Conservation (phyloP, 2,888 invertebrate genomes). For the Polyploca ridens region DNA sequence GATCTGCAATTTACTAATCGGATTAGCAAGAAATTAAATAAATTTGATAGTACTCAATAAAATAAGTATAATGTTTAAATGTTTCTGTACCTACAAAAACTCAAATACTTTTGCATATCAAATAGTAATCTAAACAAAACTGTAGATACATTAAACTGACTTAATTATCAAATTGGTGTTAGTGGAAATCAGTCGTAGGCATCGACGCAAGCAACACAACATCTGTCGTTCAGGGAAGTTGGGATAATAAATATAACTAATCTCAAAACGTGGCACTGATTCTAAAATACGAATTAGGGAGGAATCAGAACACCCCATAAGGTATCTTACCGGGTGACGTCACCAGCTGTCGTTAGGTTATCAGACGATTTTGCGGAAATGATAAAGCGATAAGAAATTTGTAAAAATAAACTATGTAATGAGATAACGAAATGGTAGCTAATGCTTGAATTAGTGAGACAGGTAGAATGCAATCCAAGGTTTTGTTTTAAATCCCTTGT, state of each 20-base stretch:
- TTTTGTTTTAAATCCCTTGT: not conserved
- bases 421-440: conserved; percentile 13
- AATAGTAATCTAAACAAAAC: not conserved
- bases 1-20: too few relatives aligned
- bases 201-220: not conserved
- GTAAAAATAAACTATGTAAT: conserved; percentile 14
- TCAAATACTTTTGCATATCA: not conserved
- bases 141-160: not conserved
- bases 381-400: conserved; percentile 34
- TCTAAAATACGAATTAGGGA: conserved; percentile 16
- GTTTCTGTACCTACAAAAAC: too few relatives aligned
- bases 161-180: not conserved
- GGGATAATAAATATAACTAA: not conserved
- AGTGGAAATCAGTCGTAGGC: not conserved
- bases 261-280: too few relatives aligned
- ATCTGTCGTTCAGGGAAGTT: not conserved
- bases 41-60: too few relatives aligned
- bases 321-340: conserved; percentile 27
- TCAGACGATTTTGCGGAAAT: conserved; percentile 36
- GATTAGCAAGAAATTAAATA: too few relatives aligned
- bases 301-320: not conserved
- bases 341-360: conserved; percentile 23
- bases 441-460: conserved; percentile 12
- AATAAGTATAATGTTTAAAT: too few relatives aligned
- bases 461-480: conserved; percentile 14